Conservation (phyloP, 1,140 invertebrate species). For the Leptopilina boulardi region DNA sequence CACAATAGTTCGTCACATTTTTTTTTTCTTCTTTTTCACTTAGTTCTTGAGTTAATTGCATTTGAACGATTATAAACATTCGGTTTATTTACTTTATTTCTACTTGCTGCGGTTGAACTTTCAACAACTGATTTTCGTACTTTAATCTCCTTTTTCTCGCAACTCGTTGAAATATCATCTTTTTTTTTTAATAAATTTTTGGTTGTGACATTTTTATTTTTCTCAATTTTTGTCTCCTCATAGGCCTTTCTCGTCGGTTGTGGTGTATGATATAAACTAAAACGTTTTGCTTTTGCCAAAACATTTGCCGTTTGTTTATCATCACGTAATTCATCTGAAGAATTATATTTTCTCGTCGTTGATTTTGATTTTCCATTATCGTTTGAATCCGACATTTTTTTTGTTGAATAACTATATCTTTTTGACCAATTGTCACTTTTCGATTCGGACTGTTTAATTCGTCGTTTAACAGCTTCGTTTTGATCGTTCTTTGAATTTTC, state of each 20-base stretch:
- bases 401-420: slow-evolving; percentile 58
- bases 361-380: slow-evolving; percentile 29
- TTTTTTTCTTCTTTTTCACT: slow-evolving; percentile 47
- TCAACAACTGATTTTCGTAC: slow-evolving; percentile 58
- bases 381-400: slow-evolving; percentile 45
- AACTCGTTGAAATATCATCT: slow-evolving; percentile 32
- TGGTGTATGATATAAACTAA: slow-evolving; percentile 69
- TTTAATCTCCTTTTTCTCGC: slow-evolving; percentile 41
- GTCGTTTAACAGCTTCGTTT: slow-evolving; percentile 59
- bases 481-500: slow-evolving; percentile 47
- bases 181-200: slow-evolving; percentile 44
- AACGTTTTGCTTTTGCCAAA: slow-evolving; percentile 59
- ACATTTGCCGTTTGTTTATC: slow-evolving; percentile 54
- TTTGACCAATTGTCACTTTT: slow-evolving; percentile 43
- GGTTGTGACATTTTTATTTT: slow-evolving; percentile 45
- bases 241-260: slow-evolving; percentile 66
- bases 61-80: slow-evolving; percentile 55
- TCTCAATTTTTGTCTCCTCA: slow-evolving; percentile 58
- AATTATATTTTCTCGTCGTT: slow-evolving; percentile 59
- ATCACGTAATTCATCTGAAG: slow-evolving; percentile 65
- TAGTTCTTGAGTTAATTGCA: slow-evolving; percentile 46
- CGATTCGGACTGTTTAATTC: slow-evolving; percentile 30
- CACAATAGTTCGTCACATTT: neutral
- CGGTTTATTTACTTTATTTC: slow-evolving; percentile 61
- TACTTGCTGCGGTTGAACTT: slow-evolving; percentile 53